phyloP scores from a whole-genome alignment of 2,797 vertebrate species.

The Paramormyrops hopkinsi region DNA sequence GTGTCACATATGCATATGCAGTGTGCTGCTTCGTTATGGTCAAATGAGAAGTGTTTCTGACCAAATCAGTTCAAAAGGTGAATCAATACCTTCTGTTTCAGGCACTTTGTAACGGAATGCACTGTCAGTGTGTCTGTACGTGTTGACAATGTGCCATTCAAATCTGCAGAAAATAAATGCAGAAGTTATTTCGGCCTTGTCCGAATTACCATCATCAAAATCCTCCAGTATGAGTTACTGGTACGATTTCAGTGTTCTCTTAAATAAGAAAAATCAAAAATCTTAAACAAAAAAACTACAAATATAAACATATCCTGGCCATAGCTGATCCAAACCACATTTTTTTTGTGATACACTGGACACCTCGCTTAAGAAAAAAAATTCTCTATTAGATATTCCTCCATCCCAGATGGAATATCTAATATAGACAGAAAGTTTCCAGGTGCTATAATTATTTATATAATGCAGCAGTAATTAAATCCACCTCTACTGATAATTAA shows the following conservation, averaged over 20 bases:
- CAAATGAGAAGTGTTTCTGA: background rate
- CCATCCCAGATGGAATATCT: background rate
- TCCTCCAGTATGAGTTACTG: background rate
- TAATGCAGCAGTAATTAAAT: background rate
- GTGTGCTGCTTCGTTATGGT: background rate
- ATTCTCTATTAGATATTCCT: background rate
- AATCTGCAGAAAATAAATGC: background rate
- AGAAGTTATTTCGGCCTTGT: background rate
- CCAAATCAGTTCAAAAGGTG: background rate
- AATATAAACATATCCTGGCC: background rate
- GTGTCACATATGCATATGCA: background rate
- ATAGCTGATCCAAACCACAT: background rate
- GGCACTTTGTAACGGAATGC: slow-evolving; percentile 20
- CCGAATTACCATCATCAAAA: background rate
- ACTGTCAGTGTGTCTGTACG: background rate
- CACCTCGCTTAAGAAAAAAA: background rate
- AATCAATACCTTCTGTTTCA: slow-evolving; percentile 11
- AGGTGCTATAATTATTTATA: background rate
- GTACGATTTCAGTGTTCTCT: background rate
- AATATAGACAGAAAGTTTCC: background rate
- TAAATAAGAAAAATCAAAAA: background rate
- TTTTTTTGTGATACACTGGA: background rate
- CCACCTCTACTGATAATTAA: background rate
- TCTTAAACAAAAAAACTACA: background rate
- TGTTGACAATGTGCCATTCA: background rate